These are phyloP conservation scores for Bursaphelenchus mucronatus DNA, from an alignment of 1,140 invertebrate species.

Conservation along the genomic window DNA sequence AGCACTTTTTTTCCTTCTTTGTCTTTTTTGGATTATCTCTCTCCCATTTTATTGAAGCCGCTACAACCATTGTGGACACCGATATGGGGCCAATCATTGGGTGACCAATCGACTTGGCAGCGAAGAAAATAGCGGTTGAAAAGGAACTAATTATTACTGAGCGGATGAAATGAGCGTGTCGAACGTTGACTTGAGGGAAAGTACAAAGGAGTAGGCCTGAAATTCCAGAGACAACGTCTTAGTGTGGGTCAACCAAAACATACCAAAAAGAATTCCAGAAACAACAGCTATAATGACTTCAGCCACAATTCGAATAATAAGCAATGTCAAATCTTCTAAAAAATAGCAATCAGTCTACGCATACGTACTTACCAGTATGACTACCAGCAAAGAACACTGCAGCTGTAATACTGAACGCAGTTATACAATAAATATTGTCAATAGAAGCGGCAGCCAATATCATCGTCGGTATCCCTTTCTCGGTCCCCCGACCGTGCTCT, in stretches of 20 bases:
- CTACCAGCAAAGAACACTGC: constrained; percentile 13
- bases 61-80: constrained; percentile 69
- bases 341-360: no score
- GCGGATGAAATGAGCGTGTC: constrained; percentile 24
- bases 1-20: constrained; percentile 64
- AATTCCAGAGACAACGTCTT: neutral
- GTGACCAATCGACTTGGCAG: constrained; percentile 19
- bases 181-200: constrained; percentile 16
- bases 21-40: constrained; percentile 73
- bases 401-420: constrained; percentile 77
- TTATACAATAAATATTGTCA: constrained; percentile 76
- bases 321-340: constrained; percentile 7
- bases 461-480: constrained; percentile 88
- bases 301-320: constrained; percentile 1
- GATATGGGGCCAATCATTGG: constrained; percentile 34
- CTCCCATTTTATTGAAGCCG: constrained; percentile 72
- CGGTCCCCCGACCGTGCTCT: constrained; percentile 78
- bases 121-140: constrained; percentile 33
- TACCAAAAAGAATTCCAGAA: constrained; percentile 12
- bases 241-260: neutral
- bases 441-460: constrained; percentile 87
- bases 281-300: constrained; percentile 22
- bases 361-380: neutral
- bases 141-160: constrained; percentile 24
- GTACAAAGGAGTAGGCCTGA: constrained; percentile 20